Conservation (phyloP, 2,888 invertebrate genomes). For the Parnassius apollo region DNA sequence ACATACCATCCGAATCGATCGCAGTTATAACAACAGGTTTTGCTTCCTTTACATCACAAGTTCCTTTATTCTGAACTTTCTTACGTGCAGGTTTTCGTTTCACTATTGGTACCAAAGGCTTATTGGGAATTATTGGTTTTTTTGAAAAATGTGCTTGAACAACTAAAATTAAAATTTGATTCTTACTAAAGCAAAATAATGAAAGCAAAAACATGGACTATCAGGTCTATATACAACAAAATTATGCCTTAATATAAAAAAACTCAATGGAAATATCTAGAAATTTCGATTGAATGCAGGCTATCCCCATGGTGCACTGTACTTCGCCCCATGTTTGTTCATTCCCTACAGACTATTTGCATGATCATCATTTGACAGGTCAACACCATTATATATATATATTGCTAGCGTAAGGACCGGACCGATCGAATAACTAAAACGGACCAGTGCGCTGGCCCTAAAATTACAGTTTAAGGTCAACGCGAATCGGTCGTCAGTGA, state of each 20-base stretch:
- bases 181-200: neutral
- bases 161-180: slow-evolving; percentile 36
- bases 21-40: neutral
- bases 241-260: neutral
- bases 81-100: slow-evolving; percentile 4
- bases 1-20: neutral
- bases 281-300: too few species aligned
- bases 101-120: neutral
- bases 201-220: too few species aligned
- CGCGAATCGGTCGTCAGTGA: too few species aligned
- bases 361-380: too few species aligned
- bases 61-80: neutral
- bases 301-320: too few species aligned
- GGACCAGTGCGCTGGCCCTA: too few species aligned
- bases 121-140: slow-evolving; percentile 6
- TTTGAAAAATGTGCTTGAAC: slow-evolving; percentile 39
- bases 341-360: too few species aligned
- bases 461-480: too few species aligned
- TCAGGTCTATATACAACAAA: neutral
- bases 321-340: too few species aligned
- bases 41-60: neutral
- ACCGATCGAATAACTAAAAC: too few species aligned
- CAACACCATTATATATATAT: too few species aligned
- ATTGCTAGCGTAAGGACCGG: too few species aligned
- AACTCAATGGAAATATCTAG: neutral